These are phyloP conservation scores for Drosophila buzzatii DNA, from an alignment of 2,888 invertebrate species.

Conservation along the genomic window DNA sequence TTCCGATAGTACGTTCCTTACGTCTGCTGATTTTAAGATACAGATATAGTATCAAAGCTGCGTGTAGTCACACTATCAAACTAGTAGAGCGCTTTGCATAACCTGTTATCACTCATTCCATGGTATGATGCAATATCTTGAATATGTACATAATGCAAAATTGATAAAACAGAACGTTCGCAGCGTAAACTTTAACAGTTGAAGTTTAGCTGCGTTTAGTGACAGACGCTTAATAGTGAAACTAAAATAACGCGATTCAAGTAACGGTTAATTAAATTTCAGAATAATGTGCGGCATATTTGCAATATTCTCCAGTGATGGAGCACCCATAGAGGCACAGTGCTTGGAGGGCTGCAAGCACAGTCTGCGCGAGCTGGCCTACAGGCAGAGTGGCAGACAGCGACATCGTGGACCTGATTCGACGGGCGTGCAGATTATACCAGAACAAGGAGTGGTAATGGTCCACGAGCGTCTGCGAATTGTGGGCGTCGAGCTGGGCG, in stretches of 20 bases:
- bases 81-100: too few species aligned
- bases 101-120: too few species aligned
- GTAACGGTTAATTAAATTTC: neutral
- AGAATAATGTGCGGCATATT: conserved; percentile 84
- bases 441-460: conserved; percentile 82
- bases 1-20: too few species aligned
- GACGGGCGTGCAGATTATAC: conserved; percentile 79
- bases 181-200: neutral
- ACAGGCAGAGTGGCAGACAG: conserved; percentile 83
- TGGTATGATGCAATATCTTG: neutral
- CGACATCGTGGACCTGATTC: conserved; percentile 84
- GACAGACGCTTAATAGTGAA: fast-evolving
- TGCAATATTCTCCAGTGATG: conserved; percentile 83
- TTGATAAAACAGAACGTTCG: neutral
- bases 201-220: neutral
- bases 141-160: neutral
- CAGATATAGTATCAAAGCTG: too few species aligned
- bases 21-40: too few species aligned
- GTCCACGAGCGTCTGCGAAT: conserved; percentile 83
- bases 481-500: conserved; percentile 82
- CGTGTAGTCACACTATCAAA: too few species aligned
- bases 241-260: neutral
- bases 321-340: conserved; percentile 69
- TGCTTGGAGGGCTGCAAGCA: conserved; percentile 69
- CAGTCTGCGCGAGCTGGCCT: conserved; percentile 82